These are phyloP conservation scores for Hystrix cristata DNA, from an alignment of 2,113 vertebrate genomes.

Conservation along the genomic window DNA sequence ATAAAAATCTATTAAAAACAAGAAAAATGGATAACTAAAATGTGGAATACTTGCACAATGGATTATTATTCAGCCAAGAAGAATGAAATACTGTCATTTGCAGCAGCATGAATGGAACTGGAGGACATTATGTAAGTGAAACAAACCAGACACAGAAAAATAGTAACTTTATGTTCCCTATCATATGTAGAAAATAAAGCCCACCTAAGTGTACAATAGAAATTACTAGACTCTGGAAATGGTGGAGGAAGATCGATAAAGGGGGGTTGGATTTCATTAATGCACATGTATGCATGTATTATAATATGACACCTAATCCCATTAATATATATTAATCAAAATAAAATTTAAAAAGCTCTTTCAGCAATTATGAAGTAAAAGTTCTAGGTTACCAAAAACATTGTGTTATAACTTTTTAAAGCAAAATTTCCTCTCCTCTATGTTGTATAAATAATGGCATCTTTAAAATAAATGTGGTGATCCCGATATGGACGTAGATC, in stretches of 20 bases:
- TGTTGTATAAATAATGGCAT: background rate
- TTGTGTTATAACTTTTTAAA: background rate
- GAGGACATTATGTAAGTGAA: background rate
- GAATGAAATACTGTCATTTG: background rate
- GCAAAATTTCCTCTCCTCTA: background rate
- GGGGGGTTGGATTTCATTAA: background rate
- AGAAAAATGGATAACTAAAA: background rate
- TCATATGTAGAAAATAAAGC: background rate
- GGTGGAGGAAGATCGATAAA: background rate
- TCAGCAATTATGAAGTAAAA: background rate
- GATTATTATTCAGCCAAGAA: background rate
- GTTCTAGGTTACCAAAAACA: background rate
- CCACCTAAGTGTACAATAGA: background rate
- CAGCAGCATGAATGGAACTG: background rate
- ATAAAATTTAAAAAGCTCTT: background rate
- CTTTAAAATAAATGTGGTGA: slow-evolving; percentile 1
- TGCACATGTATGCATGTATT: background rate
- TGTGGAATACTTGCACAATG: background rate
- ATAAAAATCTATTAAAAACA: too few species aligned
- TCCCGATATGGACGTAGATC: background rate
- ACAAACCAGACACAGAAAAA: background rate
- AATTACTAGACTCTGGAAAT: background rate
- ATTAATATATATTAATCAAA: background rate
- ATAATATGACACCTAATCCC: background rate
- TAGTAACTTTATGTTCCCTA: background rate